These are phyloP conservation scores for Stenopsyche tienmushanensis DNA, from an alignment of 1,140 invertebrate species.

Conservation along the genomic window DNA sequence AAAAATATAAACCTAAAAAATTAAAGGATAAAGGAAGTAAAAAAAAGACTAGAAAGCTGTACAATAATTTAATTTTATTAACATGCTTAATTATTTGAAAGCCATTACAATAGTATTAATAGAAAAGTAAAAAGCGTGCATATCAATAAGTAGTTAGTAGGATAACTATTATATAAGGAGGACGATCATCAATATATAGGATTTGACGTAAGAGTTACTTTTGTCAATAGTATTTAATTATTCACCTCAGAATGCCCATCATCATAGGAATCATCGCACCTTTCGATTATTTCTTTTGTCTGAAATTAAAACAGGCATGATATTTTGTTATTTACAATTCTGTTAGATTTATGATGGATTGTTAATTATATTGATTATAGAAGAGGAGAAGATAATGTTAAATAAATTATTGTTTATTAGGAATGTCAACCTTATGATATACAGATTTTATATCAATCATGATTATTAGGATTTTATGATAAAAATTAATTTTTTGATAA, in stretches of 20 bases:
- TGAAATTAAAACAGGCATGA: conserved; percentile 40
- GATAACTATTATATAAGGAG: neutral
- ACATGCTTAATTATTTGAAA: neutral
- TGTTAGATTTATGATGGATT: neutral
- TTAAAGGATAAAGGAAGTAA: too few relatives aligned
- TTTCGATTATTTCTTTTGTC: conserved; percentile 40
- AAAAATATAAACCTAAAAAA: too few relatives aligned
- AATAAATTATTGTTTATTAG: too few relatives aligned
- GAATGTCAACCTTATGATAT: too few relatives aligned
- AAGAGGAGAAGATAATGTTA: too few relatives aligned
- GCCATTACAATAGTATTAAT: neutral
- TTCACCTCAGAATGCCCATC: conserved; percentile 43
- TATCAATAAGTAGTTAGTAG: neutral
- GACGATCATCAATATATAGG: too few relatives aligned
- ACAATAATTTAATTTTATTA: neutral
- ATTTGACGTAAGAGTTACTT: neutral
- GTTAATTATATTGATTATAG: too few relatives aligned
- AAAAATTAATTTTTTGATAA: too few relatives aligned
- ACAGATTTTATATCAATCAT: too few relatives aligned
- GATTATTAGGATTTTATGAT: too few relatives aligned
- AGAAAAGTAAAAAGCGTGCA: neutral
- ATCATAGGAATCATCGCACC: conserved; percentile 41
- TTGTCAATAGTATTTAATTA: conserved; percentile 34
- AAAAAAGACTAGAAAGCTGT: too few relatives aligned
- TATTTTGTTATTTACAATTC: conserved; percentile 25